These are phyloP conservation scores for Micropoecilia bifurca DNA, from an alignment of 2,797 vertebrate genomes.

Conservation along the genomic window DNA sequence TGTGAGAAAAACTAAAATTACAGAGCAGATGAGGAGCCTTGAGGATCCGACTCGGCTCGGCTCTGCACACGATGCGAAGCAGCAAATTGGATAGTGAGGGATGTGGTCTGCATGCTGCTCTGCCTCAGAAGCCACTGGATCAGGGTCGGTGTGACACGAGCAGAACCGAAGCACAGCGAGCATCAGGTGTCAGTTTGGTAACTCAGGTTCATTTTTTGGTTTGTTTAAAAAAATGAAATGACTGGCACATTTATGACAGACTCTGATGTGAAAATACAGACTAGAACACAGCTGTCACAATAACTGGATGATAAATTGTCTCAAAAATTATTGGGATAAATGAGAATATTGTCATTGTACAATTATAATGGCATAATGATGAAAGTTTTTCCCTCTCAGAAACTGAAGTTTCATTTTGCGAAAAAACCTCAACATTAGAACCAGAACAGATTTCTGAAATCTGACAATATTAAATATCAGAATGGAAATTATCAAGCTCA, in stretches of 20 bases:
- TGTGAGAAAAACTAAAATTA: not conserved
- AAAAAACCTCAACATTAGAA: no score
- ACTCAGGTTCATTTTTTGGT: not conserved
- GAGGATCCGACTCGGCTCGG: slow-evolving; percentile 13
- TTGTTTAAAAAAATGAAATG: not conserved
- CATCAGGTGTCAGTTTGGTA: not conserved
- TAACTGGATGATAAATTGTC: no score
- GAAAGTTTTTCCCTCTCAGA: no score
- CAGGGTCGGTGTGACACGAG: slow-evolving; percentile 39
- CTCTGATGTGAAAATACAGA: not conserved
- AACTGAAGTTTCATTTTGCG: no score
- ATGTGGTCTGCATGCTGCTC: slow-evolving; percentile 50
- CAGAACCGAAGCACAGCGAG: slow-evolving; percentile 11
- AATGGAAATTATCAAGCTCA: no score
- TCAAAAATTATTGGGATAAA: no score
- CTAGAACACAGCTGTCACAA: no score
- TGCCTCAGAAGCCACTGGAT: slow-evolving; percentile 22
- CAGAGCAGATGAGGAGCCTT: slow-evolving; percentile 3
- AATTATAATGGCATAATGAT: no score
- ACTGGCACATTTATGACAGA: not conserved
- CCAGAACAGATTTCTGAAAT: no score
- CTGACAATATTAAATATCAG: no score
- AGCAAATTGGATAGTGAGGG: slow-evolving; percentile 41
- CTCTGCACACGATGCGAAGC: slow-evolving; percentile 32
- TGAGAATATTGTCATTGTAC: no score